Evolutionary conservation across 2,113 vertebrate genomes (phyloP).

Genomic region (Peromyscus polionotus): DNA sequence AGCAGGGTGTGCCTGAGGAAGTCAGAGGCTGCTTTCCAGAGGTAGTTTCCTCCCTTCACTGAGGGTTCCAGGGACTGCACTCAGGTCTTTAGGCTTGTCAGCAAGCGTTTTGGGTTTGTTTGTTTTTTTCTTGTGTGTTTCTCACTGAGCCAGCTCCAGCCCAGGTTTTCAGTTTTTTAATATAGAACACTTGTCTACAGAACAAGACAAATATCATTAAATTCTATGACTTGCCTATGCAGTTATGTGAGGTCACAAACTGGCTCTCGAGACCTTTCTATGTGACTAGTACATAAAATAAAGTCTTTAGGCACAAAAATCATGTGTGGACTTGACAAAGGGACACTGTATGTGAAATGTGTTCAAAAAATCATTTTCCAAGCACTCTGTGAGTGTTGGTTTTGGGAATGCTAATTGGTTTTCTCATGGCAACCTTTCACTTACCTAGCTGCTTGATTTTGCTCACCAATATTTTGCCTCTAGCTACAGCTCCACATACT

Average conservation of each 20-base stretch:
- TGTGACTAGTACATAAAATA: neutral
- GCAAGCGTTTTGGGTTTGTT: neutral
- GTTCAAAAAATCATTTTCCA: neutral
- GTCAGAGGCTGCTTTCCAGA: neutral
- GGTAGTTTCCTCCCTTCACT: too few relatives aligned
- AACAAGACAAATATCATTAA: conserved; percentile 34
- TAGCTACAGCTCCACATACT: neutral
- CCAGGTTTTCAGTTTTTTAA: conserved; percentile 25
- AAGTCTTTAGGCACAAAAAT: neutral
- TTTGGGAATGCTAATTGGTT: neutral
- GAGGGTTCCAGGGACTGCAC: neutral
- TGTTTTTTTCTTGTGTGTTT: neutral
- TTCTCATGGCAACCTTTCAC: neutral
- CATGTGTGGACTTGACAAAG: neutral
- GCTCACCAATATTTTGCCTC: neutral
- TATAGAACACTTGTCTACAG: neutral
- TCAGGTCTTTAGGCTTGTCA: neutral
- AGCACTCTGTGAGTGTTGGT: neutral
- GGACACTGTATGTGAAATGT: neutral
- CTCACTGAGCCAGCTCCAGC: neutral
- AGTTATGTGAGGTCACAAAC: neutral
- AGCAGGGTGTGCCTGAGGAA: neutral
- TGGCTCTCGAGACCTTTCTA: neutral
- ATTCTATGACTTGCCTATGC: neutral
- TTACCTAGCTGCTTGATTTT: neutral